Evolutionary conservation across 2,113 vertebrate species (phyloP).

Genomic region (Opisthocomus hoazin): DNA sequence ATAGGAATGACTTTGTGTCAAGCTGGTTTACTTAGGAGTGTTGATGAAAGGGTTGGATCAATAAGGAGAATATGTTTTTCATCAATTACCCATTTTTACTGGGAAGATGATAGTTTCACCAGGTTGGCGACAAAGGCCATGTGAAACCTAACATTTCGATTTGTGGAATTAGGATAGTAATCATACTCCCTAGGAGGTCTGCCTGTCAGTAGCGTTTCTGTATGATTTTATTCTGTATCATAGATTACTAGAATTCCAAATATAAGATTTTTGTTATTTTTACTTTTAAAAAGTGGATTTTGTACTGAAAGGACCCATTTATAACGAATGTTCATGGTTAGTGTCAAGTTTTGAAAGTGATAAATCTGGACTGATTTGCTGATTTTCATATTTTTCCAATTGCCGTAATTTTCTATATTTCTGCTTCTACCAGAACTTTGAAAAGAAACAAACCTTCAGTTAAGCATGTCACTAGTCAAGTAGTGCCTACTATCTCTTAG

Average conservation of each 20-base stretch:
- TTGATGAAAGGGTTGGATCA: not conserved
- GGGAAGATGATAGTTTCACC: not conserved
- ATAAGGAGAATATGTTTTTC: not conserved
- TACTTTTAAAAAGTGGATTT: not conserved
- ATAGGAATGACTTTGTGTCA: not conserved
- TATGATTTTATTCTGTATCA: not conserved
- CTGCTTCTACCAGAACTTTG: not conserved
- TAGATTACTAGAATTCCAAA: not conserved
- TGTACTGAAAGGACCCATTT: not conserved
- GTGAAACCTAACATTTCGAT: not conserved
- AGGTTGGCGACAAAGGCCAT: not conserved
- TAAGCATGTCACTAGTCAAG: not conserved
- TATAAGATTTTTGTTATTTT: not conserved
- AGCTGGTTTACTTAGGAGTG: not conserved
- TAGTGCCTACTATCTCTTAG: not conserved
- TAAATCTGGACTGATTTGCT: not conserved
- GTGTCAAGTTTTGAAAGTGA: not conserved
- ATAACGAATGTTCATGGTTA: not conserved
- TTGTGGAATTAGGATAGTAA: not conserved
- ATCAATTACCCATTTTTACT: not conserved
- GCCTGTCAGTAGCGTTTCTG: not conserved
- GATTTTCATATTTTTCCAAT: not conserved
- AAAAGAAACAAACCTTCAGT: not conserved
- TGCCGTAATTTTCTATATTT: not conserved
- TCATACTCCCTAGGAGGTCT: not conserved